Conservation (phyloP, 2,888 invertebrate genomes). For the Sesamia inferens region DNA sequence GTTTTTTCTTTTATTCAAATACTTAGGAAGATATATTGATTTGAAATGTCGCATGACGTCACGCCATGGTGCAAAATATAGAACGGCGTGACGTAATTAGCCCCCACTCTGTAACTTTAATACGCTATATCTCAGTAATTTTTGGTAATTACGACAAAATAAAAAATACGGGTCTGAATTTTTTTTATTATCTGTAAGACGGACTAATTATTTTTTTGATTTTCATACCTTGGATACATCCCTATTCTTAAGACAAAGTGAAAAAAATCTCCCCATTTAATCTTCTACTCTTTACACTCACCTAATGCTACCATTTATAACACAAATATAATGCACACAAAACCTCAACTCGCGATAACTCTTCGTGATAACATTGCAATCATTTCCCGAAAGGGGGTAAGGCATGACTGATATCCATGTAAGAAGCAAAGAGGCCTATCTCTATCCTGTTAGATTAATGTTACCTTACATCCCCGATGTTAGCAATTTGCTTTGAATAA, state of each 20-base stretch:
- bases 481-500: slow-evolving; percentile 52
- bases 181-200: too few relatives aligned
- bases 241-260: slow-evolving; percentile 10
- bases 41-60: too few relatives aligned
- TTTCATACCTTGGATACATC: too few relatives aligned
- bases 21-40: too few relatives aligned
- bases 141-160: too few relatives aligned
- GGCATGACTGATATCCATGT: slow-evolving; percentile 52
- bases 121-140: too few relatives aligned
- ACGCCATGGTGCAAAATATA: too few relatives aligned
- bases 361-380: slow-evolving; percentile 33
- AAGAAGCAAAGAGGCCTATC: slow-evolving; percentile 45
- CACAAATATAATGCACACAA: slow-evolving; percentile 37
- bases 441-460: slow-evolving; percentile 47
- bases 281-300: slow-evolving; percentile 19
- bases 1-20: too few relatives aligned
- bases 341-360: slow-evolving; percentile 28
- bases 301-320: slow-evolving; percentile 35
- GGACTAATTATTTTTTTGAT: too few relatives aligned
- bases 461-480: slow-evolving; percentile 26
- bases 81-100: too few relatives aligned
- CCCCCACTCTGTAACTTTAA: too few relatives aligned
- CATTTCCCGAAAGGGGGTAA: slow-evolving; percentile 30
- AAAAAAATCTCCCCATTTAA: neutral
- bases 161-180: too few relatives aligned